Evolutionary conservation across 2,888 invertebrate species (phyloP).

Genomic region (Agonopterix subpropinquella): DNA sequence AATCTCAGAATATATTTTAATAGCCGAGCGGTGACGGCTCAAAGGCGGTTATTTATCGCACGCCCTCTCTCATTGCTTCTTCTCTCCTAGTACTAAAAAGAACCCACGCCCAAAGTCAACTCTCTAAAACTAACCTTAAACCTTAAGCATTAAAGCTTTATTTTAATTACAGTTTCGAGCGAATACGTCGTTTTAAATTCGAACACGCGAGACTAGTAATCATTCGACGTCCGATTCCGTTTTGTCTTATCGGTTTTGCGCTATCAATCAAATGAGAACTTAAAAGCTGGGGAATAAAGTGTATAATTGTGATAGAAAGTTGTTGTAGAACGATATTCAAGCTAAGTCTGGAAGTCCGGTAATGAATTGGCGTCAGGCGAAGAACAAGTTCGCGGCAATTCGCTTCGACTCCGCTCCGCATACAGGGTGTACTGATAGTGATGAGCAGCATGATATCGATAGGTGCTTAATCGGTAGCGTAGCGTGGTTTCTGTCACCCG

Average conservation of each 20-base stretch:
- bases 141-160: slow-evolving; percentile 30
- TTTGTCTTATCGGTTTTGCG: slow-evolving; percentile 47
- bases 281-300: slow-evolving; percentile 17
- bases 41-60: slow-evolving; percentile 75
- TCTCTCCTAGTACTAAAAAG: slow-evolving; percentile 50
- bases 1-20: slow-evolving; percentile 72
- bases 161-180: slow-evolving; percentile 31
- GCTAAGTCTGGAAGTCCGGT: slow-evolving; percentile 59
- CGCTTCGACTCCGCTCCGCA: slow-evolving; percentile 43
- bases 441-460: slow-evolving; percentile 1
- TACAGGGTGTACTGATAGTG: slow-evolving; percentile 18
- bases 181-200: slow-evolving; percentile 55
- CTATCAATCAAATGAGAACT: slow-evolving; percentile 24
- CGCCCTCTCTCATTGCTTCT: slow-evolving; percentile 74
- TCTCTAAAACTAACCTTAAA: slow-evolving; percentile 43
- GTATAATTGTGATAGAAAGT: slow-evolving; percentile 13
- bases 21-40: slow-evolving; percentile 70
- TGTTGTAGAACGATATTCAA: slow-evolving; percentile 43
- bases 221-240: slow-evolving; percentile 65
- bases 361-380: slow-evolving; percentile 66
- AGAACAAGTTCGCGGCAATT: slow-evolving; percentile 60
- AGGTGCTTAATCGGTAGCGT: no score
- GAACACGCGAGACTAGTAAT: slow-evolving; percentile 64
- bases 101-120: slow-evolving; percentile 37
- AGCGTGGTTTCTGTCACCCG: no score